Evolutionary conservation across 2,888 invertebrate genomes (phyloP), one percentile per base, ranked within the genome.

Genomic region (Caenorhabditis imperialis): DNA sequence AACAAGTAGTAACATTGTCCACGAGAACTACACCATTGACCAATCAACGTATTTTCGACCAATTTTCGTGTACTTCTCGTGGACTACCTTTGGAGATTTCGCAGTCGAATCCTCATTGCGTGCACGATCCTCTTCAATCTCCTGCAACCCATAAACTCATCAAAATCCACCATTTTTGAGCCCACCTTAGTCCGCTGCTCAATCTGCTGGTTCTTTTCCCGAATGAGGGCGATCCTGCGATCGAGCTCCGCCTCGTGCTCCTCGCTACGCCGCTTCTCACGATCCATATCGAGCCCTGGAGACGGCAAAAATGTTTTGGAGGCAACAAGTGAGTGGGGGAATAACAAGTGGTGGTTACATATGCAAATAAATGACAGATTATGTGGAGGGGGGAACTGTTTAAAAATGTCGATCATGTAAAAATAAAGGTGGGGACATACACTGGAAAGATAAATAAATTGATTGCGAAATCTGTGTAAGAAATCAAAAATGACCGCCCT

Each of bases 151-250:
- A 10, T 27, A 40, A 42, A 27, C 10, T n/a, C 8, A 62, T 23
- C 22, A 45, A 22, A 25, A 1, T 18, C 40, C 16, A 10, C 8
- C 25, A 1, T 10, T 1, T 40, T 25, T 10, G 27, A 4, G 12
- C 35, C 10, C 10, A 82, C 81, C 75, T 79, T 80, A 38, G 73
- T 71, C 40, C 80, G 71, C 57, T 81, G 75, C 61, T 79, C 78
- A 67, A 81, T 78, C 58, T 79, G 77, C 57, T 58, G 77, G 77
- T 82, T 82, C 54, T 79, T 81, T 78, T 81, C 81, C 77, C 82
- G 71, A 58, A 82, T 82, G 65, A 78, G 77, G 48, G 82, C 82
- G 71, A 82, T 82, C 67, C 79, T 81, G 55, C 75, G 76, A 60
- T 82, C 82, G 58, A 82, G 73, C 61, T 81, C 78, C 27, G 57